Evolutionary conservation across 2,888 invertebrate genomes (phyloP).

Genomic region (Paralinhomoeus sp.): DNA sequence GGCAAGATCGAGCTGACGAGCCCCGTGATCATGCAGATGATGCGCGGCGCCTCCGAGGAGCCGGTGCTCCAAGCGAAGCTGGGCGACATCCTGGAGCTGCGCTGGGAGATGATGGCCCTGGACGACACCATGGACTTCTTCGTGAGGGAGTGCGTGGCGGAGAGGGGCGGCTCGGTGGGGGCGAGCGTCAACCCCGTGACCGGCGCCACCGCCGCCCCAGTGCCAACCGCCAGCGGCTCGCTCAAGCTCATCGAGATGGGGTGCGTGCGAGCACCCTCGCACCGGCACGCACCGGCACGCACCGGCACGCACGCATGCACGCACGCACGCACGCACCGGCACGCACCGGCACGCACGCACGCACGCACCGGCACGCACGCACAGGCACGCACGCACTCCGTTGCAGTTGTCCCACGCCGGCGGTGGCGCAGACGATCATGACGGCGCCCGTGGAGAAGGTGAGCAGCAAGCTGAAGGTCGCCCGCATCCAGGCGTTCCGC

Average conservation of each 20-base stretch:
- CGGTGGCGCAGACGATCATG: constrained; percentile 22
- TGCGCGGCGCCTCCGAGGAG: constrained; percentile 12
- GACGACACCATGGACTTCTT: constrained; percentile 25
- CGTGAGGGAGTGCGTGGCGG: constrained; percentile 21
- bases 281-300: too few relatives aligned
- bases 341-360: too few relatives aligned
- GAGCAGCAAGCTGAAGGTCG: constrained; percentile 8
- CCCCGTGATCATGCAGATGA: constrained; percentile 23
- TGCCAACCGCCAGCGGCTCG: too few relatives aligned
- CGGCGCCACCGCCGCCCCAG: not conserved
- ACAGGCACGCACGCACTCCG: too few relatives aligned
- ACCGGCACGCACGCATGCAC: too few relatives aligned
- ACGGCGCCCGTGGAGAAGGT: not conserved
- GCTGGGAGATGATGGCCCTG: constrained; percentile 26
- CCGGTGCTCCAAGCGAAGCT: constrained; percentile 15
- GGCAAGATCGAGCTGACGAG: constrained; percentile 25
- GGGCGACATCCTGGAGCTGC: constrained; percentile 23
- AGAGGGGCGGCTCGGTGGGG: constrained; percentile 13
- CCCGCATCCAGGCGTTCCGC: constrained; percentile 20
- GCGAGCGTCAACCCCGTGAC: too few relatives aligned
- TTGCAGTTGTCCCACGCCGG: constrained; percentile 24
- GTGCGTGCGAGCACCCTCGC: too few relatives aligned
- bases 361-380: too few relatives aligned
- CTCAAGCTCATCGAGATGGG: constrained; percentile 21
- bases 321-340: too few relatives aligned